Base-by-base conservation (phyloP, 1,140 invertebrate genomes). In the Aphelenchoides besseyi region DNA sequence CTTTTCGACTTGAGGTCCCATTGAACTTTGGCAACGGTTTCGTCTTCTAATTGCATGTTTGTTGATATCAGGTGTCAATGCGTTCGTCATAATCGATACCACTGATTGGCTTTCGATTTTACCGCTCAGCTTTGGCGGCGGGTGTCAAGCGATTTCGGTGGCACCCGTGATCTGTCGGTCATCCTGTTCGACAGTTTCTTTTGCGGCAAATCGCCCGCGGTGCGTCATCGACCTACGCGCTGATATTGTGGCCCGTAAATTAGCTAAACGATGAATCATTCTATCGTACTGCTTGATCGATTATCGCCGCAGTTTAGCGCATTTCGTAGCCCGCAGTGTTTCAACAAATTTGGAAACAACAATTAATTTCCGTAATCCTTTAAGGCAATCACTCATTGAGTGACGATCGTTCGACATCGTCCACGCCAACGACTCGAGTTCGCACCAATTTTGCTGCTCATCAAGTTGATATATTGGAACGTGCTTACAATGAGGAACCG, bases 361-460 rank as follows among this genome's bases (percentile, higher is more conserved):
- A 48, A 12, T 48, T 23, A 48, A 12, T 48, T 23, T 48, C 41
- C 12, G n/a, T n/a, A n/a, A 12, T 48, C 23, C 41, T 48, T 48
- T 48, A 12, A 48, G 41, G 23, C 41, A 23, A 23, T 23, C 41
- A 48, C n/a, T 62, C 63, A 16, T 63, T 29, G 63, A 55, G 35
- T 5, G 57, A 48, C 16, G 57, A 66, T 8, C 33, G 33, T 16
- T 48, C 63, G 5, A 18, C 5, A 16, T 18, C 63, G 5, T 55
- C 57, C 5, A 59, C 12, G 5, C 55, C 12, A 68, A 70, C n/a
- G 3, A 29, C 9, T 95, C 89, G 96, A 83, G 98, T 98, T 87
- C 88, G 96, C 80, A 98, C 96, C 9, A 96, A 94, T 33, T 98
- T 98, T 87, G 96, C 95, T 73, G 97, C 95, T 81, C 93, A 97